phyloP scores from a whole-genome alignment of 2,113 vertebrate genomes.

The Dicrurus megarhynchus region DNA sequence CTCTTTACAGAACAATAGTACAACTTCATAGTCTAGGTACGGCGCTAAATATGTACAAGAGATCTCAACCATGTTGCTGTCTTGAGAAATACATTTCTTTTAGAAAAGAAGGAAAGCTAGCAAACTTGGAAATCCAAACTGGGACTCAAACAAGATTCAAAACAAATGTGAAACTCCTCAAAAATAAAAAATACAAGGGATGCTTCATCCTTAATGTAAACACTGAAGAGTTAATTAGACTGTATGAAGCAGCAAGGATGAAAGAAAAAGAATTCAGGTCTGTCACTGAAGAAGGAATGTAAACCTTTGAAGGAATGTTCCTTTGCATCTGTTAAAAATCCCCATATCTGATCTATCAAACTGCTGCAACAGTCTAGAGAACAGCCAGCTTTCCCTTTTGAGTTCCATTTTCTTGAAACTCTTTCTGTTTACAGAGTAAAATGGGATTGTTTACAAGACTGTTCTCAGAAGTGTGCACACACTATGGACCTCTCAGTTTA shows the following conservation, averaged over 20 bases:
- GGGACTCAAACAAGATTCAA: conserved; percentile 32
- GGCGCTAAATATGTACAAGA: conserved; percentile 77
- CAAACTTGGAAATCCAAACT: conserved; percentile 1
- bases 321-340: not conserved
- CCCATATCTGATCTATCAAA: not conserved
- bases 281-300: conserved; percentile 29
- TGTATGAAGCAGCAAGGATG: conserved; percentile 30
- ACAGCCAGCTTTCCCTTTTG: not conserved
- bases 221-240: conserved; percentile 61
- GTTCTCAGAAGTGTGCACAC: not conserved
- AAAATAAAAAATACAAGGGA: not conserved
- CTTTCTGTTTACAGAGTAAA: not conserved
- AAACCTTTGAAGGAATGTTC: conserved; percentile 27
- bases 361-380: not conserved
- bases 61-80: conserved; percentile 45
- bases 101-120: conserved; percentile 46
- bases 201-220: conserved; percentile 73
- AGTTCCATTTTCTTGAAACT: not conserved
- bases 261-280: conserved; percentile 37
- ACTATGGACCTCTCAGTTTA: not conserved
- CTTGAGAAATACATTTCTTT: conserved; percentile 45
- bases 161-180: not conserved
- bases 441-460: not conserved
- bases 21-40: conserved; percentile 70
- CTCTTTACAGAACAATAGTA: conserved; percentile 75